These are phyloP conservation scores for Phalloptychus januarius DNA, from an alignment of 2,797 vertebrate genomes.

Conservation along the genomic window DNA sequence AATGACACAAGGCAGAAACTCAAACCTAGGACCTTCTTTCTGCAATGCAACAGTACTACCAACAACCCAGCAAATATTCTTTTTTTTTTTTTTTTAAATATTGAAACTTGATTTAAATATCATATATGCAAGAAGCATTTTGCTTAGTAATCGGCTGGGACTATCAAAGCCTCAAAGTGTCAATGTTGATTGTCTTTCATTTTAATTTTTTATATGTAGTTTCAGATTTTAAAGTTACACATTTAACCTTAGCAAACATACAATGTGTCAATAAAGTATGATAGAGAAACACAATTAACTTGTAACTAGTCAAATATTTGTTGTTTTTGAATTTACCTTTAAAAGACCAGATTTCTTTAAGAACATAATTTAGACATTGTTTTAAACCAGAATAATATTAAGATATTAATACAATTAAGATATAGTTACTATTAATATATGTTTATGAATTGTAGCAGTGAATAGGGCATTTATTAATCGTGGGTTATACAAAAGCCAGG, in stretches of 20 bases:
- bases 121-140: not conserved
- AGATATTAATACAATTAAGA: not conserved
- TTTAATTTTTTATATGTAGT: not conserved
- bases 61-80: no score
- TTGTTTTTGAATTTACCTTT: not conserved
- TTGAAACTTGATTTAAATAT: no score
- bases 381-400: not conserved
- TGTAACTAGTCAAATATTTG: no score
- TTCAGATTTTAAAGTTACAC: no score
- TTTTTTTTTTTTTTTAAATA: no score
- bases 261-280: no score
- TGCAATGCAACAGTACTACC: no score
- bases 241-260: no score
- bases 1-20: no score
- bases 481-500: not conserved
- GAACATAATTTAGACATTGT: not conserved
- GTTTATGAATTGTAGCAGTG: not conserved
- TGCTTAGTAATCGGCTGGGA: not conserved
- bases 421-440: not conserved
- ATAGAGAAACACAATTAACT: not conserved
- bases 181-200: not conserved
- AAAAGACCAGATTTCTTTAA: not conserved
- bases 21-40: no score
- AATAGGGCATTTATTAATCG: not conserved
- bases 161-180: not conserved